Conservation (phyloP, 2,888 invertebrate genomes). For the Eurytoma californica region DNA sequence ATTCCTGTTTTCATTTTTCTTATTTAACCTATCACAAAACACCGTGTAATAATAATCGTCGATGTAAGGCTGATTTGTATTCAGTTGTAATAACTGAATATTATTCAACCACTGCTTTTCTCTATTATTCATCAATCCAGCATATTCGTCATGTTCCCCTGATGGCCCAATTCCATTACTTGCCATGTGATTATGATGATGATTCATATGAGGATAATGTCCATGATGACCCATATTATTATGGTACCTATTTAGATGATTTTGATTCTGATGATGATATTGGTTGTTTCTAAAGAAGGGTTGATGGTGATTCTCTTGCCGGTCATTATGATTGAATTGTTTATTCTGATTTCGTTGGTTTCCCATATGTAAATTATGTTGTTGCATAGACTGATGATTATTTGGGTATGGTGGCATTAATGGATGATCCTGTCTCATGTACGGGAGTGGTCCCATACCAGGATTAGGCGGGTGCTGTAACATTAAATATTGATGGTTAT, state of each 20-base stretch:
- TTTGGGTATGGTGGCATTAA: constrained; percentile 67
- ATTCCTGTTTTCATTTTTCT: constrained; percentile 64
- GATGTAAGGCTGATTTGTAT: constrained; percentile 95
- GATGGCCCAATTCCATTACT: constrained; percentile 68
- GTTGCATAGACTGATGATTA: constrained; percentile 68
- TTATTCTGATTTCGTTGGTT: constrained; percentile 70
- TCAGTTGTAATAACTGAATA: constrained; percentile 94
- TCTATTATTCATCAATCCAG: constrained; percentile 93
- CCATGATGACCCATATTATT: constrained; percentile 64
- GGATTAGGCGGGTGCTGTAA: constrained; percentile 72
- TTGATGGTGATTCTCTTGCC: constrained; percentile 68
- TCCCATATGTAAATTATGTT: constrained; percentile 65
- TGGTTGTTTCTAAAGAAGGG: constrained; percentile 73
- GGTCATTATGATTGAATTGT: constrained; percentile 66
- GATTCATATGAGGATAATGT: constrained; percentile 58
- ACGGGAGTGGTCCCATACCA: constrained; percentile 71
- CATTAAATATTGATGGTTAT: constrained; percentile 37
- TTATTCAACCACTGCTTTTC: constrained; percentile 98
- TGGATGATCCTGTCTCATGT: constrained; percentile 72
- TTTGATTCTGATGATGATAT: constrained; percentile 65
- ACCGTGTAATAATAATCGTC: constrained; percentile 98
- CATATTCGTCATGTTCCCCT: constrained; percentile 85
- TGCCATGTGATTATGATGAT: constrained; percentile 66
- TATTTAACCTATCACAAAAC: constrained; percentile 70
- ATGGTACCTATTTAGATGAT: constrained; percentile 60